phyloP scores from a whole-genome alignment of 2,113 vertebrate species.

The Alectura lathami region DNA sequence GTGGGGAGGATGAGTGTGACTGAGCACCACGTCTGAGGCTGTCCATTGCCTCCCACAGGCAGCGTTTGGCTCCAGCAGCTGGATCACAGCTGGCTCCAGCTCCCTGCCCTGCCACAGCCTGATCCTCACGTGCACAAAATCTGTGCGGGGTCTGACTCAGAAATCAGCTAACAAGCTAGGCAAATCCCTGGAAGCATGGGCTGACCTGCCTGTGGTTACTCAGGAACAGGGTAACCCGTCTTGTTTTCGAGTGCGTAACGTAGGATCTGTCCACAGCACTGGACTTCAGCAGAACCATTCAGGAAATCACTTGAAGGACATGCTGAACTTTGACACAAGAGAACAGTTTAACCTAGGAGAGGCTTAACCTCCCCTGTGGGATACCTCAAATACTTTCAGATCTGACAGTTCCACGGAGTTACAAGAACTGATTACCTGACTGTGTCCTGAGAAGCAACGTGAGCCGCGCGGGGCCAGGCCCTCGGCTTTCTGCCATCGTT shows the following conservation, averaged over 20 bases:
- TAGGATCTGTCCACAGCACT: not conserved
- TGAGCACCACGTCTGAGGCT: too few species aligned
- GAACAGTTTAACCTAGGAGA: not conserved
- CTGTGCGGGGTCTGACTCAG: not conserved
- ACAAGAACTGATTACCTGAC: not conserved
- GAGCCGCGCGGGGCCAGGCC: not conserved
- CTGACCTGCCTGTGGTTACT: not conserved
- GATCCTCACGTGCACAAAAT: not conserved
- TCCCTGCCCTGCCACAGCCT: not conserved
- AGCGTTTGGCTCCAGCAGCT: not conserved
- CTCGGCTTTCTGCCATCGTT: not conserved
- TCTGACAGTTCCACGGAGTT: not conserved
- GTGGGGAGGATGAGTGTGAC: not conserved
- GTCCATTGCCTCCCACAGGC: too few species aligned
- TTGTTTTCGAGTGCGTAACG: not conserved
- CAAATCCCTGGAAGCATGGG: not conserved
- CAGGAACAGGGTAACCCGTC: accelerated
- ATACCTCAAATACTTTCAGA: not conserved
- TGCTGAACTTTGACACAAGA: not conserved
- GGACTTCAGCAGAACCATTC: not conserved
- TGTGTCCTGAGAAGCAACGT: not conserved
- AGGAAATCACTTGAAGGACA: not conserved
- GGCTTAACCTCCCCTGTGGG: not conserved
- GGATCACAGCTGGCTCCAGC: not conserved
- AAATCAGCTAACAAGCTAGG: not conserved